A percentile compares a stretch with the other conserved stretches of the same genome.
Evolutionary conservation across 2,888 invertebrate species (phyloP).

Genomic region (Nymphalis c-album): DNA sequence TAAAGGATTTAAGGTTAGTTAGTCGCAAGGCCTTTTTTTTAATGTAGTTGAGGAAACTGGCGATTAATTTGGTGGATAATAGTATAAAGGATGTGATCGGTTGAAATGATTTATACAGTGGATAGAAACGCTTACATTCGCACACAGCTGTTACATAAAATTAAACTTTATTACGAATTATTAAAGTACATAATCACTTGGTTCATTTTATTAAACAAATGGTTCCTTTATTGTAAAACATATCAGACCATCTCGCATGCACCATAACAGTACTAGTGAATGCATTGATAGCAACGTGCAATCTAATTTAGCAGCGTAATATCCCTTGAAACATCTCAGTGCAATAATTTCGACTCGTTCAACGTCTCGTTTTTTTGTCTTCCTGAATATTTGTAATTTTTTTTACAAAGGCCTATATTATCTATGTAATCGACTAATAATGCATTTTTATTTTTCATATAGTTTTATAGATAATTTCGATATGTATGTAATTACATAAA

Average conservation of each 20-base stretch:
- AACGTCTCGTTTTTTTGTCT: slow-evolving; percentile 49
- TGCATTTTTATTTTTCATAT: slow-evolving; percentile 50
- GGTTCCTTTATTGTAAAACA: slow-evolving; percentile 55
- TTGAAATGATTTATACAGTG: slow-evolving; percentile 49
- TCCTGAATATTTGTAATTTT: slow-evolving; percentile 48
- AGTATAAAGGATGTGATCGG: slow-evolving; percentile 64
- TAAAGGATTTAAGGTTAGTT: slow-evolving; percentile 78
- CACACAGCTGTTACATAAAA: slow-evolving; percentile 13
- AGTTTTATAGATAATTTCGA: slow-evolving; percentile 37
- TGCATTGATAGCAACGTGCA: slow-evolving; percentile 10
- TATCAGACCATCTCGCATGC: slow-evolving; percentile 45
- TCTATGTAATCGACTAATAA: slow-evolving; percentile 37
- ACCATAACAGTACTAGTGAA: neutral
- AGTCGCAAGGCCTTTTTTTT: slow-evolving; percentile 76
- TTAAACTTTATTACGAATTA: slow-evolving; percentile 17
- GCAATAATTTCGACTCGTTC: slow-evolving; percentile 50
- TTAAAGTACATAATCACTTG: slow-evolving; percentile 40
- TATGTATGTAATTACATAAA: slow-evolving; percentile 43
- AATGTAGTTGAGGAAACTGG: slow-evolving; percentile 66
- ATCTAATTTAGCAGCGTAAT: slow-evolving; percentile 15
- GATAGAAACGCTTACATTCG: slow-evolving; percentile 12
- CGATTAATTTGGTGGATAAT: slow-evolving; percentile 57
- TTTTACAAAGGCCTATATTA: slow-evolving; percentile 48
- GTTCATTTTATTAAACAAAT: slow-evolving; percentile 40
- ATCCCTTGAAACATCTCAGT: slow-evolving; percentile 32